Evolutionary conservation across 2,888 invertebrate species (phyloP).

Genomic region (Fragum whitleyi): DNA sequence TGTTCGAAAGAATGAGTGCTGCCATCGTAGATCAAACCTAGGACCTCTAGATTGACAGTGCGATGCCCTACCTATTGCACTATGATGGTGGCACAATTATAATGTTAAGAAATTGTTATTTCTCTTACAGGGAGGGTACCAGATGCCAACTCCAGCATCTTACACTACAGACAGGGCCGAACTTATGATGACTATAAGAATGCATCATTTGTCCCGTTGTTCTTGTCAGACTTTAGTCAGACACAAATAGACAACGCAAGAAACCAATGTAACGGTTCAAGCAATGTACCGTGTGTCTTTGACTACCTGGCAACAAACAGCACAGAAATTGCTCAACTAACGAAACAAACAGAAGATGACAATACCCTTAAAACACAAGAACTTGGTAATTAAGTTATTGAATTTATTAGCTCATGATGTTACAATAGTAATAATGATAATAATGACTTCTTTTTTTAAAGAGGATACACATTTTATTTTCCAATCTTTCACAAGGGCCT

Average conservation of each 20-base stretch:
- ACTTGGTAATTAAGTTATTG: constrained; percentile 38
- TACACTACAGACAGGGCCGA: constrained; percentile 40
- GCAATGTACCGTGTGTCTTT: constrained; percentile 34
- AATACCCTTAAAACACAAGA: constrained; percentile 9
- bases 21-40: no score
- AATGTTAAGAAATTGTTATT: no score
- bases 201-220: constrained; percentile 30
- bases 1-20: no score
- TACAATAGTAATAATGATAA: no score
- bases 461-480: no score
- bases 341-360: constrained; percentile 10
- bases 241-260: constrained; percentile 20
- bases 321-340: constrained; percentile 31
- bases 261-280: constrained; percentile 9
- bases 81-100: no score
- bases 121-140: constrained; percentile 38
- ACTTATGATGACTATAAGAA: constrained; percentile 31
- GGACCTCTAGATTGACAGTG: no score
- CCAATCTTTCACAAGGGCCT: no score
- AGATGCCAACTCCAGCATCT: constrained; percentile 4
- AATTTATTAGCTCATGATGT: no score
- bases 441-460: no score
- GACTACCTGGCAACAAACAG: constrained; percentile 45
- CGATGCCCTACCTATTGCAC: no score
- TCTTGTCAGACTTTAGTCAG: constrained; percentile 33